phyloP scores from a whole-genome alignment of 1,140 invertebrate genomes.

The Coboldia fuscipes region DNA sequence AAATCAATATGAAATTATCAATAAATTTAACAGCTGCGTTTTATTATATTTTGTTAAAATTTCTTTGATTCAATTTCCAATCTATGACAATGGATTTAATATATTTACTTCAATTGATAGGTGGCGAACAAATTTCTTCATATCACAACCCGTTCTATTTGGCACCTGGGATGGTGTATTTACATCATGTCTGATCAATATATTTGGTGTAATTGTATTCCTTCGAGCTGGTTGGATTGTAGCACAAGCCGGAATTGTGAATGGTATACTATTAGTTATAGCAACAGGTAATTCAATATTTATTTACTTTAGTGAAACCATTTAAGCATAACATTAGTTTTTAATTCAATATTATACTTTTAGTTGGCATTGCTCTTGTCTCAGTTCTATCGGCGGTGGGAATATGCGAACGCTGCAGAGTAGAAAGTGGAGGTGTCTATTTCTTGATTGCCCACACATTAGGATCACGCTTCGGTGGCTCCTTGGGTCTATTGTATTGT shows the following conservation, averaged over 20 bases:
- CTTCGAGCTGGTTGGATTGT: conserved; percentile 93
- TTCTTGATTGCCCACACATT: conserved; percentile 85
- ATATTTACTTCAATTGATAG: too few species aligned
- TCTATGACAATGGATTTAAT: too few species aligned
- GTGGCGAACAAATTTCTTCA: conserved; percentile 87
- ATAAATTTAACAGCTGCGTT: too few species aligned
- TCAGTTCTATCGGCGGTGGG: conserved; percentile 85
- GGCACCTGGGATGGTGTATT: conserved; percentile 92
- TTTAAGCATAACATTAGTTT: not conserved
- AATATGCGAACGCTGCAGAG: conserved; percentile 83
- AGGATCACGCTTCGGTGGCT: conserved; percentile 76
- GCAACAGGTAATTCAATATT: conserved; percentile 43
- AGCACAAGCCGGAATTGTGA: conserved; percentile 75
- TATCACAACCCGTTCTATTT: conserved; percentile 83
- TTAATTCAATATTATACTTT: too few species aligned
- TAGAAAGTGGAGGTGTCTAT: conserved; percentile 90
- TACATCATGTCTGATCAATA: conserved; percentile 75
- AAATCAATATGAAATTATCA: too few species aligned
- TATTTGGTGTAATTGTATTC: conserved; percentile 94
- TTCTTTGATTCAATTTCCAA: too few species aligned
- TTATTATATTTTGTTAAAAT: too few species aligned
- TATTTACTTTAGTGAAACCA: not conserved
- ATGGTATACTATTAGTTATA: conserved; percentile 72
- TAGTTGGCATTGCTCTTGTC: conserved; percentile 65
- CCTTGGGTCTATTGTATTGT: conserved; percentile 81